Conservation (phyloP, 2,888 invertebrate genomes). For the Pelosia muscerda region DNA sequence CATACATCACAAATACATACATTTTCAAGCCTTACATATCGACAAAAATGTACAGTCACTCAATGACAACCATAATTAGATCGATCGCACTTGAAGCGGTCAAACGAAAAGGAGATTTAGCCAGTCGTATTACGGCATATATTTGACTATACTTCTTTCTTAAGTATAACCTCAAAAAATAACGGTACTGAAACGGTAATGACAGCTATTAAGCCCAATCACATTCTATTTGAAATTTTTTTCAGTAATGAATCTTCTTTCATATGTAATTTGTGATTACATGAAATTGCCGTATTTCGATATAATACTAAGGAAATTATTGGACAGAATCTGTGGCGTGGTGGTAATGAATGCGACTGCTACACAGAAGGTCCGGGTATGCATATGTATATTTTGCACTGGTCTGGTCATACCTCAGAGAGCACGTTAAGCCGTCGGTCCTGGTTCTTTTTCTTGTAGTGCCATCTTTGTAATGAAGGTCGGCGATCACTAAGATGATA, state of each 20-base stretch:
- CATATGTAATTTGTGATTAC: conserved; percentile 6
- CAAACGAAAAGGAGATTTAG: background rate
- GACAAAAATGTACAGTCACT: background rate
- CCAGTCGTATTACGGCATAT: conserved; percentile 1
- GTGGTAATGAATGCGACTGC: too few species aligned
- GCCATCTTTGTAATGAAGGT: too few species aligned
- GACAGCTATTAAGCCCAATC: background rate
- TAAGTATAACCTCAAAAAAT: background rate
- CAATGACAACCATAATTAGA: background rate
- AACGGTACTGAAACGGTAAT: background rate
- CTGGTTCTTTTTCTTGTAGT: too few species aligned
- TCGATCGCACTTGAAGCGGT: background rate
- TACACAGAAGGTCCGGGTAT: too few species aligned
- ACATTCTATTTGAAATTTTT: background rate
- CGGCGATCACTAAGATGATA: too few species aligned
- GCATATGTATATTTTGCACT: too few species aligned
- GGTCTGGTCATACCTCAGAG: too few species aligned
- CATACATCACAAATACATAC: background rate
- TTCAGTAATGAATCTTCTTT: conserved; percentile 5
- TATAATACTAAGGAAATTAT: background rate
- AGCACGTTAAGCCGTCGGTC: too few species aligned
- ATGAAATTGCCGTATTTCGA: background rate
- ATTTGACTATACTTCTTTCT: conserved; percentile 9
- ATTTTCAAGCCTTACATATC: background rate
- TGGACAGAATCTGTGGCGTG: too few species aligned